A percentile compares a stretch with the other conserved stretches of the same genome.
phyloP scores from a whole-genome alignment of 1,140 invertebrate genomes.

The Camponotus pennsylvanicus region DNA sequence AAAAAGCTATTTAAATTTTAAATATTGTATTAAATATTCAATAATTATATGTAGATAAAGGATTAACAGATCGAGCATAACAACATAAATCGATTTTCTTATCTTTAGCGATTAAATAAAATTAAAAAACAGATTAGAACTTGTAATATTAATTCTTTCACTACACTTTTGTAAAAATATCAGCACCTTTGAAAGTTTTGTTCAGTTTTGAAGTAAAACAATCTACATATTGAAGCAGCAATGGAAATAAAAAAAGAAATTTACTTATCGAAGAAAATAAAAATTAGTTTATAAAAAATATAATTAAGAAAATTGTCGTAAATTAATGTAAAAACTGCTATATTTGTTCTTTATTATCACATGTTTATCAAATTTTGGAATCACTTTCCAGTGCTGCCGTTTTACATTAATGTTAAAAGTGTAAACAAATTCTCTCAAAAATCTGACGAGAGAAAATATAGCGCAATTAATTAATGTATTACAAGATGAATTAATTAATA shows the following conservation, averaged over 20 bases:
- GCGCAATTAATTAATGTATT: neutral
- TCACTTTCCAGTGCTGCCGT: slow-evolving; percentile 42
- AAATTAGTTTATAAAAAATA: slow-evolving; percentile 3
- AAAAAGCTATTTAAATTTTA: neutral
- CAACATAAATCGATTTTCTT: slow-evolving; percentile 9
- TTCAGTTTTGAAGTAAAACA: slow-evolving; percentile 30
- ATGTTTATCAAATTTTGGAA: neutral
- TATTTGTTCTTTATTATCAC: slow-evolving; percentile 10
- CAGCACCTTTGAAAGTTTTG: slow-evolving; percentile 57
- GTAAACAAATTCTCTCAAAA: neutral
- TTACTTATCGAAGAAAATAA: too few species aligned
- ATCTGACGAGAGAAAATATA: neutral
- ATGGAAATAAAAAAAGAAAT: slow-evolving; percentile 7
- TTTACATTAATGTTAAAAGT: neutral
- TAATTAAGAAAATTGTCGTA: too few species aligned
- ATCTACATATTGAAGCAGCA: slow-evolving; percentile 4
- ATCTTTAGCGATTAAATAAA: neutral
- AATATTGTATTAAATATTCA: slow-evolving; percentile 17
- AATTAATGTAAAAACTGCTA: neutral
- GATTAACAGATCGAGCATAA: neutral
- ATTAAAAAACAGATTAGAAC: neutral
- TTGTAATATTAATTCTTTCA: slow-evolving; percentile 1
- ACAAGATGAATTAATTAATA: slow-evolving; percentile 32
- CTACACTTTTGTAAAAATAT: slow-evolving; percentile 18
- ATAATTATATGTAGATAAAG: slow-evolving; percentile 19